A percentile compares a stretch with the other conserved stretches of the same genome.
Evolutionary conservation across 92 coral and sea anemone species (phyloP).

Genomic region (Palythoa heliodiscus): DNA sequence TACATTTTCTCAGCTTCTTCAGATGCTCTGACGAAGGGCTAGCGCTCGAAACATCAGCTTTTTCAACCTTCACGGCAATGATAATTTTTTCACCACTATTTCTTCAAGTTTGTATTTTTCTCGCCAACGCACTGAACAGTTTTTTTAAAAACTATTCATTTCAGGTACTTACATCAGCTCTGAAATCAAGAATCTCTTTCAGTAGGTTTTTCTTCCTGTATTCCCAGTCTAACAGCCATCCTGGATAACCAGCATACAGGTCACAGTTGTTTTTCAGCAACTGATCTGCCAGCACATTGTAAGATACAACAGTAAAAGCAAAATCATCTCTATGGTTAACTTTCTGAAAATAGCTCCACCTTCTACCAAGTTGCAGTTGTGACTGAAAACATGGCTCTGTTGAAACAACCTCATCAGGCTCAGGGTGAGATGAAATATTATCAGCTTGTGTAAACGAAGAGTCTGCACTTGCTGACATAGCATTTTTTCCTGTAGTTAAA

Average conservation of each 20-base stretch:
- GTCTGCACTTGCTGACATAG: background rate
- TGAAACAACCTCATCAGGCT: background rate
- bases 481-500: background rate
- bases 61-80: too few species aligned
- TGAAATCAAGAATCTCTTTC: constrained; percentile 73
- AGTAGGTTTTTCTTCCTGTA: constrained; percentile 84
- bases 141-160: too few species aligned
- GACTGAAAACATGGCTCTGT: constrained; percentile 31
- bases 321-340: constrained; percentile 45
- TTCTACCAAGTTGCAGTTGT: constrained; percentile 43
- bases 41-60: too few species aligned
- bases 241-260: constrained; percentile 65
- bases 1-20: too few species aligned
- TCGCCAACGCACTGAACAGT: too few species aligned
- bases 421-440: background rate
- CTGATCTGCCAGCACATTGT: constrained; percentile 86
- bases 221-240: constrained; percentile 84
- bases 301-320: constrained; percentile 76
- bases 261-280: constrained; percentile 63
- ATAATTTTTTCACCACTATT: too few species aligned
- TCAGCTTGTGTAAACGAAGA: background rate
- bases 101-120: too few species aligned
- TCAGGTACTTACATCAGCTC: constrained; percentile 91
- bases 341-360: constrained; percentile 37
- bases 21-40: too few species aligned